Base-by-base conservation (phyloP, 2,797 vertebrate genomes). In the Sebastes baramenuke region DNA sequence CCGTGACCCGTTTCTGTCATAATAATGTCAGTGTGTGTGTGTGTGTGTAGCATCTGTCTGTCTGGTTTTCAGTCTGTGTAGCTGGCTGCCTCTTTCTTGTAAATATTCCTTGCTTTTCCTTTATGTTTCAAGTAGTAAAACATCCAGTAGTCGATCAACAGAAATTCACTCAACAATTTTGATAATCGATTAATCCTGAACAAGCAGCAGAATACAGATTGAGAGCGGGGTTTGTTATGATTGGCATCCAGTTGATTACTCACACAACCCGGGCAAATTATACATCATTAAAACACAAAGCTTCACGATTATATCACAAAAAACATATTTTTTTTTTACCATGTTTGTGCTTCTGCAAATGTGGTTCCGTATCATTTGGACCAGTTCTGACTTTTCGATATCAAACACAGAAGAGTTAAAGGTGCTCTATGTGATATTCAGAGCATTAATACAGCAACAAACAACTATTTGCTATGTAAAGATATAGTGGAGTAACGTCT, bases 1-100 rank as follows among this genome's bases (percentile, higher is more conserved):
- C 73, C 18, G 7, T 88, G 83, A 85, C 89, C 87, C 11, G 56
- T 71, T 88, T 87, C 88, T 93, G 87, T 90, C 85, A 88, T 25
- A 71, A 76, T 80, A 85, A 84, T 79, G 79, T 89, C 2, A 6
- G 88, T 52, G 69, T 65, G 69, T 69, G 65, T 67, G 64, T 59
- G 66, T 29, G 52, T 42, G 65, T 60, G 66, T 30, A 36, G 30
- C 18, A 22, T 74, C 42, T 72, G 77, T 81, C 72, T 69, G 71
- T 65, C 73, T 78, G 71, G 30, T 12, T 73, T 42, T 52, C 32
- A 72, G 29, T 71, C 66, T 74, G 64, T 46, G 46, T 18, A 36
- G 55, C 62, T 70, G 13, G 42, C 34, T 58, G 24, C 49, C 22
- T 27, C 24, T 56, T 73, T 71, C 52, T 20, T 49, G 46, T 65